Evolutionary conservation across 2,888 invertebrate species (phyloP), one percentile per base, ranked within the genome.

Genomic region (Eustalomyia histrio): DNA sequence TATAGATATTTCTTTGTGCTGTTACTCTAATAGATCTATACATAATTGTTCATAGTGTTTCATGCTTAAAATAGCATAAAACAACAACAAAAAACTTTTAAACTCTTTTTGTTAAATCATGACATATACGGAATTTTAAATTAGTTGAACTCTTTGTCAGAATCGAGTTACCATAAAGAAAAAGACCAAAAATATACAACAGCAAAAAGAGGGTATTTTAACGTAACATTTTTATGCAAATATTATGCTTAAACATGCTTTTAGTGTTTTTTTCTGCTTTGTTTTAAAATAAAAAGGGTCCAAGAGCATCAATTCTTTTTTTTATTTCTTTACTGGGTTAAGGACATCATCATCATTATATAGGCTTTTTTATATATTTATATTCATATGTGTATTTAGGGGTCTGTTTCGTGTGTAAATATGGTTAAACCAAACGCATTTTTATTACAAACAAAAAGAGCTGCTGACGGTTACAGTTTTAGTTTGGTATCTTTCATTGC

Each of bases 211-310:
- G 33, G 71, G 53, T 67, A 61, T 73, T 50, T 60, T 63, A 57
- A 57, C 17, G 61, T 55, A 57, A 57, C 60, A 71, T 75, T 75
- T 75, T 72, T 76, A 80, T 80, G 80, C 73, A 80, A 80, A 80
- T 80, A 80, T 80, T 80, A 80, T 80, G 72, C 58, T 80, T 68
- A 58, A 72, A 64, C 76, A 80, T 73, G 76, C 76, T 76, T 61
- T 64, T 68, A 76, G 60, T 53, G 21, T 35, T 61, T 72, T 29
- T 21, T n/a, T 8, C 53, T 68, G 8, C 10, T 53, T 61, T 29
- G 33, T 52, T 61, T 35, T 43, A 29, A 16, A 61, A 29, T 29
- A 64, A 75, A n/a, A 71, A 76, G 58, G 68, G 57, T 76, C 72
- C 68, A 76, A 72, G 63, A 76, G 60, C 72, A 73, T 67, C 18